A percentile compares a stretch with the other conserved stretches of the same genome.
Conservation (phyloP, 2,888 invertebrate genomes). For the Tetropium fuscum region DNA sequence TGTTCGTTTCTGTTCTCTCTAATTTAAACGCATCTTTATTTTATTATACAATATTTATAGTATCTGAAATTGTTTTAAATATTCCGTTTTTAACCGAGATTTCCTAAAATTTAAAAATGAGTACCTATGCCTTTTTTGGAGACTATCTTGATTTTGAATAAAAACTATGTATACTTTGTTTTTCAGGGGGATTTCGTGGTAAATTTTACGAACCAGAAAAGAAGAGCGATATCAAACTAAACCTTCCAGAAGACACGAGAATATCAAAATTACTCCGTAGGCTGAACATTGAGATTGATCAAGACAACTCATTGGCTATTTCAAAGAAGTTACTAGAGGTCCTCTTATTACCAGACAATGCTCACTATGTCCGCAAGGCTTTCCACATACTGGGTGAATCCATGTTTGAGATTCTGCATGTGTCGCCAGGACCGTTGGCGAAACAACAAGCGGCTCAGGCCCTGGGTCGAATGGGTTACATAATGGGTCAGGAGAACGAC, state of each 20-base stretch:
- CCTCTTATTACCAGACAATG: constrained; percentile 80
- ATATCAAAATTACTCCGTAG: constrained; percentile 87
- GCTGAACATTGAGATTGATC: constrained; percentile 82
- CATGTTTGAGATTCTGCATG: constrained; percentile 77
- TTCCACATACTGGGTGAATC: constrained; percentile 83
- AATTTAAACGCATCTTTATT: no score
- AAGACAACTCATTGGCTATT: constrained; percentile 79
- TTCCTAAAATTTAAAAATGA: no score
- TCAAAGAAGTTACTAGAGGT: constrained; percentile 84
- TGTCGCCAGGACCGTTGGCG: constrained; percentile 78
- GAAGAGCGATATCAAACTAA: constrained; percentile 63
- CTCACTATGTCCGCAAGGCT: constrained; percentile 80
- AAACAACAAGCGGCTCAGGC: constrained; percentile 79
- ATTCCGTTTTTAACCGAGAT: no score
- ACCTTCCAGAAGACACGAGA: constrained; percentile 82
- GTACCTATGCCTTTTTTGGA: no score
- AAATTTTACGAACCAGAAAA: constrained; percentile 65
- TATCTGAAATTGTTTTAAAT: no score
- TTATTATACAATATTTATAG: no score
- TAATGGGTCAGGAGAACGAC: constrained; percentile 78
- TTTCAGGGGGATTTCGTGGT: constrained; percentile 56
- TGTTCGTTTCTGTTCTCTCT: no score
- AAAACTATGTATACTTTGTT: not conserved
- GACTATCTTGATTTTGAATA: no score
- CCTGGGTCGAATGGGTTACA: constrained; percentile 83